Conservation (phyloP, 2,888 invertebrate genomes). For the Pristionchus entomophagus region DNA sequence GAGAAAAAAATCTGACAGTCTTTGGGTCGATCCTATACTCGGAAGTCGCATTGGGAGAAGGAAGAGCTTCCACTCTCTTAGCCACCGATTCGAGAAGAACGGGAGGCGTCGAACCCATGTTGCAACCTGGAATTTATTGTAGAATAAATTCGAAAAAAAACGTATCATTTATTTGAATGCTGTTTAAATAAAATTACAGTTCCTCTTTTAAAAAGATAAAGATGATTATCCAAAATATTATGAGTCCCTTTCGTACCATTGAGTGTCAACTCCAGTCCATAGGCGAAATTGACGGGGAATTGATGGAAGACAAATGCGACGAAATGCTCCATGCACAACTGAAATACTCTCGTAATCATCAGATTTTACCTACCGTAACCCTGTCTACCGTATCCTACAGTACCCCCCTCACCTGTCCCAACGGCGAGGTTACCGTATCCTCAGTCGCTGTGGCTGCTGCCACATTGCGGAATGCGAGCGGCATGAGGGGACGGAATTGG, state of each 20-base stretch:
- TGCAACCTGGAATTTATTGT: conserved; percentile 57
- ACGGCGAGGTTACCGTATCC: conserved; percentile 20
- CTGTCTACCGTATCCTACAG: neutral
- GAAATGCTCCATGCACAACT: conserved; percentile 69
- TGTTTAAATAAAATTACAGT: neutral
- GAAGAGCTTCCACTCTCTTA: conserved; percentile 55
- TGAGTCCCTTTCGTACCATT: conserved; percentile 49
- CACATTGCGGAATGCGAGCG: conserved; percentile 64
- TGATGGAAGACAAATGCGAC: conserved; percentile 71
- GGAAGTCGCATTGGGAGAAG: conserved; percentile 41
- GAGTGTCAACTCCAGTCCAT: conserved; percentile 66
- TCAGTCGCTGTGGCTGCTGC: neutral
- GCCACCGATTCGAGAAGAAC: conserved; percentile 61
- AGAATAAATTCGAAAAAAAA: neutral
- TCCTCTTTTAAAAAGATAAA: neutral
- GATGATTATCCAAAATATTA: neutral
- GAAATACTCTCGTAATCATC: conserved; percentile 35
- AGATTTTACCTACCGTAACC: neutral
- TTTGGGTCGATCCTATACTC: conserved; percentile 48
- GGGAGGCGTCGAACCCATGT: conserved; percentile 63
- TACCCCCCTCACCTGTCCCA: conserved; percentile 41
- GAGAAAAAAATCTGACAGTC: too few species aligned
- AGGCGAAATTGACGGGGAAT: conserved; percentile 69
- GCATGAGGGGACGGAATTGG: conserved; percentile 71
- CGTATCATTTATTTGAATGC: neutral